Conservation (phyloP, 92 coral and sea anemone species). For the Heteractis magnifica region DNA sequence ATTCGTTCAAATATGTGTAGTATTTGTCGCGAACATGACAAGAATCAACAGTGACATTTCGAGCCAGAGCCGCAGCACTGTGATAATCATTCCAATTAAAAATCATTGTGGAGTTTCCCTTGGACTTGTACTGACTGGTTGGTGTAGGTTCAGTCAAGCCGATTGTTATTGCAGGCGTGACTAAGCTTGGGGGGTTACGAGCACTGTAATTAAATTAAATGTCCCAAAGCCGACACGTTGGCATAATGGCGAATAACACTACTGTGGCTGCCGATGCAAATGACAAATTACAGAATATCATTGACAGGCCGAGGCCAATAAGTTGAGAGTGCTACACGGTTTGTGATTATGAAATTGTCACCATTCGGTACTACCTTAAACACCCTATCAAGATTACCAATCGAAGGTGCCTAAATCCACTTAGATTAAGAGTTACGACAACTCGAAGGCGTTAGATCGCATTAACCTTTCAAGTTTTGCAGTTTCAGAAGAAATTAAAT, state of each 20-base stretch:
- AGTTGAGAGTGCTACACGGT: not conserved
- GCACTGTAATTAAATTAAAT: slow-evolving; percentile 56
- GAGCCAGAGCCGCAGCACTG: slow-evolving; percentile 12
- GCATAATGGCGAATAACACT: slow-evolving; percentile 6
- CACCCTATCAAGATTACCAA: slow-evolving; percentile 17
- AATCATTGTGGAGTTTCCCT: slow-evolving; percentile 23
- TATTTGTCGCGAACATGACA: slow-evolving; percentile 27
- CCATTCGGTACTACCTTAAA: not conserved
- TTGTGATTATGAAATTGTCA: not conserved
- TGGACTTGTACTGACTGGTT: slow-evolving; percentile 26
- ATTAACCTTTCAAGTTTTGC: slow-evolving; percentile 42
- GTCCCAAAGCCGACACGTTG: slow-evolving; percentile 45
- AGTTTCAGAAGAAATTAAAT: slow-evolving; percentile 2
- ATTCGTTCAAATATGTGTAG: slow-evolving; percentile 16
- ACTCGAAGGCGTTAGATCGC: slow-evolving; percentile 38
- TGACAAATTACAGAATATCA: not conserved
- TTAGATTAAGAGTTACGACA: slow-evolving; percentile 43
- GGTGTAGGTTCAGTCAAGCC: slow-evolving; percentile 36
- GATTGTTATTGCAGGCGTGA: slow-evolving; percentile 55
- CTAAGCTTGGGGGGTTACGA: slow-evolving; percentile 41
- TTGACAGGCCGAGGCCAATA: not conserved
- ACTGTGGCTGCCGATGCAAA: slow-evolving; percentile 13
- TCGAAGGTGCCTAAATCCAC: slow-evolving; percentile 31
- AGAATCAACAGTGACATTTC: slow-evolving; percentile 34
- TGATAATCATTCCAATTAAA: slow-evolving; percentile 27